Evolutionary conservation across 2,888 invertebrate genomes (phyloP).

Genomic region (Idaea biselata): DNA sequence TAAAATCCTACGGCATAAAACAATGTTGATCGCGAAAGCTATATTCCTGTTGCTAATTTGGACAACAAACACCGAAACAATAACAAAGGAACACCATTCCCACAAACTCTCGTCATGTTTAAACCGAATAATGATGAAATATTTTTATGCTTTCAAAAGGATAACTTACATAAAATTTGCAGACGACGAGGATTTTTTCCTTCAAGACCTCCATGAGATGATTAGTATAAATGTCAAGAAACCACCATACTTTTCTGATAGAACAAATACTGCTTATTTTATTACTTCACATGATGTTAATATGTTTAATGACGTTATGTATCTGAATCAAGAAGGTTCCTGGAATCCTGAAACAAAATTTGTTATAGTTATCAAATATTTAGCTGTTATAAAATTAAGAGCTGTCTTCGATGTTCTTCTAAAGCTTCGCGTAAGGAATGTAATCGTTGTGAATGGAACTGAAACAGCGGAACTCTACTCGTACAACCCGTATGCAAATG

Average conservation of each 20-base stretch:
- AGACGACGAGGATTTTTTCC: slow-evolving; percentile 12
- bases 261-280: slow-evolving; percentile 32
- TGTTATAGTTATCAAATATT: slow-evolving; percentile 34
- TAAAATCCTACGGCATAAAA: not conserved
- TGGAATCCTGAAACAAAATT: slow-evolving; percentile 49
- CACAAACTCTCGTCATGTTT: not conserved
- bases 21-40: slow-evolving; percentile 14
- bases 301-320: slow-evolving; percentile 26
- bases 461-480: slow-evolving; percentile 37
- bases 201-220: slow-evolving; percentile 23
- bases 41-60: slow-evolving; percentile 7
- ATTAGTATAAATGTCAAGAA: not conserved
- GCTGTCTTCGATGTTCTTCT: slow-evolving; percentile 43
- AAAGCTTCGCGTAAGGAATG: slow-evolving; percentile 35
- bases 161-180: not conserved
- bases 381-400: slow-evolving; percentile 23
- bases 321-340: slow-evolving; percentile 28
- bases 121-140: not conserved
- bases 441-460: slow-evolving; percentile 38
- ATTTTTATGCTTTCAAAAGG: not conserved
- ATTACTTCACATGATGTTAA: slow-evolving; percentile 25
- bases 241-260: not conserved
- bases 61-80: not conserved
- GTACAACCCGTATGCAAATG: slow-evolving; percentile 52
- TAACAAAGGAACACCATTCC: not conserved